phyloP scores from a whole-genome alignment of 2,113 vertebrate genomes.

The Jacana jacana region DNA sequence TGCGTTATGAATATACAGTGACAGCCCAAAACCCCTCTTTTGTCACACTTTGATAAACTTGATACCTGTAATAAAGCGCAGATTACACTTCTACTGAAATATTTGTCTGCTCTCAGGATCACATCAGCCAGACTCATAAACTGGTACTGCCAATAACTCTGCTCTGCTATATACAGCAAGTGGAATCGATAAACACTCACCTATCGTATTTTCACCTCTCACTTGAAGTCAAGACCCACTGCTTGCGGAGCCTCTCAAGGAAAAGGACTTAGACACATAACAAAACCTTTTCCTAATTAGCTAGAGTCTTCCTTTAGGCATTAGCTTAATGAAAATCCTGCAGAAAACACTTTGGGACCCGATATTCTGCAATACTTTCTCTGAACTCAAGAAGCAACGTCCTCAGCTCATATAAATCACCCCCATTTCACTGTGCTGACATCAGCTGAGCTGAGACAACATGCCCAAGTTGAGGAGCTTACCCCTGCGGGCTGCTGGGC shows the following conservation, averaged over 20 bases:
- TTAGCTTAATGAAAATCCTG: neutral
- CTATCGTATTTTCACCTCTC: neutral
- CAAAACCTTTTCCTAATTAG: neutral
- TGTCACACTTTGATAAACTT: neutral
- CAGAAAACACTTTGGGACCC: neutral
- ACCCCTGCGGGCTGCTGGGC: neutral
- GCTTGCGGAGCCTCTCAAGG: neutral
- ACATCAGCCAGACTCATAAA: neutral
- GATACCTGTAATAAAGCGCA: neutral
- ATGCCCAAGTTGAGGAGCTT: neutral
- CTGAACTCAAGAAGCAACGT: rapidly evolving
- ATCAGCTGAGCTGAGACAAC: neutral
- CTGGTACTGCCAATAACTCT: neutral
- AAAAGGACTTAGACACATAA: neutral
- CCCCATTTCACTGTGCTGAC: neutral
- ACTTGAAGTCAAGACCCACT: neutral
- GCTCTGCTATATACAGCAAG: neutral
- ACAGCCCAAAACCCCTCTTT: neutral
- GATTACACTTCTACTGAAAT: neutral
- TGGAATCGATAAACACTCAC: neutral
- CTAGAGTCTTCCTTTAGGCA: neutral
- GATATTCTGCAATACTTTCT: neutral
- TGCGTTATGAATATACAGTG: rapidly evolving
- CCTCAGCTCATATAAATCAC: neutral
- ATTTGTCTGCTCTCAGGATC: neutral